Base-by-base conservation (phyloP, 2,888 invertebrate genomes). In the Erpobdella octoculata region DNA sequence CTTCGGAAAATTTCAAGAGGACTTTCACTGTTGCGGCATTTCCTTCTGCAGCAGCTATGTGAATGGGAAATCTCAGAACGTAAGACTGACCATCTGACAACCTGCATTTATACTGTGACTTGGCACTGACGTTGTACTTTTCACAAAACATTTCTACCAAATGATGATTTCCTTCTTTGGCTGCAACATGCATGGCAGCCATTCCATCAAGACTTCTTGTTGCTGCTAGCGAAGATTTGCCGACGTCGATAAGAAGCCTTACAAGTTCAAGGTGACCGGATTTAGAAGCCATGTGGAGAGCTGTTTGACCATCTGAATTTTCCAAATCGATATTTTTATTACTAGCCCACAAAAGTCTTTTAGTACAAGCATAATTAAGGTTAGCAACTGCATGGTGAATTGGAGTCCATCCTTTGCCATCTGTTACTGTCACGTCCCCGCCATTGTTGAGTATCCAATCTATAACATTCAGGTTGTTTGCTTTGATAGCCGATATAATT, bases 201-300 rank as follows among this genome's bases (percentile, higher is more conserved):
- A 75, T 75, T 12, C 76, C 77, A 31, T 68, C 70, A 35, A 64
- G 70, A 21, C 74, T 75, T 4, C 59, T 21, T 21, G 72, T 74
- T 36, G 70, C 70, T 62, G 71, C 73, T 70, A 74, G 75, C n/a
- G 72, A 33, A 37, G 76, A 74, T 18, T 70, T 74, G 31, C 73
- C 75, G 41, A 72, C 72, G n/a, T 74, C 71, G 25, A 75, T 46
- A 38, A 77, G 64, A 48, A 77, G 48, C 70, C 73, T 74, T 6
- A 75, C 76, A 31, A 77, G 64, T 46, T 75, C 76, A 66, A 69
- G 61, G 67, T 77, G 77, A 9, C 77, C 77, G 41, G 73, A 75
- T 67, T 71, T 74, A 35, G 76, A 70, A 18, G 77, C 77, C 1
- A 75, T 69, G 61, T 77, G 76, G 18, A 77, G 73, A 6, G 77